Conservation (phyloP, 2,888 invertebrate genomes). For the Thyatira batis region DNA sequence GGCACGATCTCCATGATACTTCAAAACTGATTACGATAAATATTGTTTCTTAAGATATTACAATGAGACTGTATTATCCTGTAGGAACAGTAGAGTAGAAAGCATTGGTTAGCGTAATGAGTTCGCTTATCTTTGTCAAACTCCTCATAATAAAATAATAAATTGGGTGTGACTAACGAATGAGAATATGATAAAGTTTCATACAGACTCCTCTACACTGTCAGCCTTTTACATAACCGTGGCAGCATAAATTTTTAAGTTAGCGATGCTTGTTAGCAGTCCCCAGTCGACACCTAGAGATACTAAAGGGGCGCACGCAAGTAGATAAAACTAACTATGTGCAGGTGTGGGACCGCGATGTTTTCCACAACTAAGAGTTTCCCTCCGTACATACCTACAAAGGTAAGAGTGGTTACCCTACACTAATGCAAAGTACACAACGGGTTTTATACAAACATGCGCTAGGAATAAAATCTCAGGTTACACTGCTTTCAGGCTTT, state of each 20-base stretch:
- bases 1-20: constrained; percentile 23
- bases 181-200: neutral
- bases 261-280: constrained; percentile 33
- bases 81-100: neutral
- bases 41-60: constrained; percentile 10
- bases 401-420: constrained; percentile 30
- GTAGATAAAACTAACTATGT: constrained; percentile 28
- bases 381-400: constrained; percentile 21
- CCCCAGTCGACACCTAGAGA: constrained; percentile 16
- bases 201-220: neutral
- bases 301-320: constrained; percentile 25
- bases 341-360: constrained; percentile 28
- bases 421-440: constrained; percentile 44
- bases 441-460: constrained; percentile 33
- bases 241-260: constrained; percentile 20
- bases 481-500: constrained; percentile 5
- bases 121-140: neutral
- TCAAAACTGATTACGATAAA: constrained; percentile 36
- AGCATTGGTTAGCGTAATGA: neutral
- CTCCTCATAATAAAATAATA: neutral
- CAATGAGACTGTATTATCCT: neutral
- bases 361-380: constrained; percentile 29
- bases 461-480: constrained; percentile 26
- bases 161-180: neutral
- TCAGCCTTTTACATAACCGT: constrained; percentile 3